phyloP scores from a whole-genome alignment of 2,113 vertebrate species.

The Corynorhinus townsendii region DNA sequence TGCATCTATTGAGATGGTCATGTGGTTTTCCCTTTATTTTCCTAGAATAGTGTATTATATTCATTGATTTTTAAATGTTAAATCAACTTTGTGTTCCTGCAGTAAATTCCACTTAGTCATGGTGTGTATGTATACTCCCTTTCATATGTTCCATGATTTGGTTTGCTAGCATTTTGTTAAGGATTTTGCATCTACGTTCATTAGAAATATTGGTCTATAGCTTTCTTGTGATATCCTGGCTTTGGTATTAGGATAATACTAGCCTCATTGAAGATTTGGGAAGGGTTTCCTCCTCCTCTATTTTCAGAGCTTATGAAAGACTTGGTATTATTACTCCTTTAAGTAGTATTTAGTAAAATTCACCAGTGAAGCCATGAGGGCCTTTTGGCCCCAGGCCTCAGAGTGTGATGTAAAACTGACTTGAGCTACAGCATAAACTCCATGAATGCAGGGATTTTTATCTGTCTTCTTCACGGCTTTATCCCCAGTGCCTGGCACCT shows the following conservation, averaged over 20 bases:
- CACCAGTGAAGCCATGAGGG: not conserved
- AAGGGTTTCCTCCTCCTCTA: not conserved
- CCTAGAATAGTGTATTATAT: not conserved
- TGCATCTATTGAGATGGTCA: not conserved
- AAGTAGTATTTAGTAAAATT: conserved; percentile 20
- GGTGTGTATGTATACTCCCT: not conserved
- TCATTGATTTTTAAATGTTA: conserved; percentile 20
- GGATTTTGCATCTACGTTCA: not conserved
- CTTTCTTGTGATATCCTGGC: conserved; percentile 3
- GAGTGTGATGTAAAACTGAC: not conserved
- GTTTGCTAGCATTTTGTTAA: not conserved
- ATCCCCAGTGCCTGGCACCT: not conserved
- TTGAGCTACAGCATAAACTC: not conserved
- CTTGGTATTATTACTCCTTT: not conserved
- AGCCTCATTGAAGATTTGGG: not conserved
- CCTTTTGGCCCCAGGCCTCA: not conserved
- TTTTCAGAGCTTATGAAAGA: conserved; percentile 28
- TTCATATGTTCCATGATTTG: not conserved
- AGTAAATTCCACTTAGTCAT: not conserved
- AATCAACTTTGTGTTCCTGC: not conserved
- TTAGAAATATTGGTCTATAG: not conserved
- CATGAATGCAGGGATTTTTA: not conserved
- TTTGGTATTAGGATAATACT: conserved; percentile 4
- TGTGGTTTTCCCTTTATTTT: not conserved
- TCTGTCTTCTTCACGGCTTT: not conserved